These are phyloP conservation scores for Peromyscus attwateri DNA, from an alignment of 2,797 vertebrate species.

Conservation along the genomic window DNA sequence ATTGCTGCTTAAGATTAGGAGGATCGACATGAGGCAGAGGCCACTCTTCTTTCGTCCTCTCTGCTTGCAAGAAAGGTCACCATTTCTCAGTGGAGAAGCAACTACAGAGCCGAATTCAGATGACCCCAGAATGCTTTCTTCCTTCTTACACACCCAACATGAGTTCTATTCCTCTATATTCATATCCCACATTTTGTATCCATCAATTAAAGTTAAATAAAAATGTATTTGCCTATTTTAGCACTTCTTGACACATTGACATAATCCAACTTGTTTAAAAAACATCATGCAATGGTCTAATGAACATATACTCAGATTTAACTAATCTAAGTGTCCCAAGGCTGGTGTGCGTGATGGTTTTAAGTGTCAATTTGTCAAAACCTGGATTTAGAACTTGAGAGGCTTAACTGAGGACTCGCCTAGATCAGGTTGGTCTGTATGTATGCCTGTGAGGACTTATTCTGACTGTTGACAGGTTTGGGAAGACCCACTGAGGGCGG, in stretches of 20 bases:
- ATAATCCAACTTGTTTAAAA: background rate
- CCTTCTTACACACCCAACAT: background rate
- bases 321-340: background rate
- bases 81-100: background rate
- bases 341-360: background rate
- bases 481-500: background rate
- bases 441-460: too few relatives aligned
- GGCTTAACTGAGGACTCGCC: background rate
- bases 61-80: background rate
- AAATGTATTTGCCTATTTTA: background rate
- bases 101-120: background rate
- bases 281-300: background rate
- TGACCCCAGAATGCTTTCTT: background rate
- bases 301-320: background rate
- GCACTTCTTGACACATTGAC: conserved; percentile 21
- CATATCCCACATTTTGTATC: background rate
- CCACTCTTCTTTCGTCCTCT: background rate
- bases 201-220: background rate
- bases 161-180: background rate
- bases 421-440: background rate
- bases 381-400: background rate
- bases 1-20: background rate
- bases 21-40: background rate
- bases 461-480: background rate
- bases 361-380: background rate